A percentile compares a stretch with the other conserved stretches of the same genome.
These are phyloP conservation scores for Cercopithecus mona DNA, from an alignment of 2,113 vertebrate genomes.

Conservation along the genomic window DNA sequence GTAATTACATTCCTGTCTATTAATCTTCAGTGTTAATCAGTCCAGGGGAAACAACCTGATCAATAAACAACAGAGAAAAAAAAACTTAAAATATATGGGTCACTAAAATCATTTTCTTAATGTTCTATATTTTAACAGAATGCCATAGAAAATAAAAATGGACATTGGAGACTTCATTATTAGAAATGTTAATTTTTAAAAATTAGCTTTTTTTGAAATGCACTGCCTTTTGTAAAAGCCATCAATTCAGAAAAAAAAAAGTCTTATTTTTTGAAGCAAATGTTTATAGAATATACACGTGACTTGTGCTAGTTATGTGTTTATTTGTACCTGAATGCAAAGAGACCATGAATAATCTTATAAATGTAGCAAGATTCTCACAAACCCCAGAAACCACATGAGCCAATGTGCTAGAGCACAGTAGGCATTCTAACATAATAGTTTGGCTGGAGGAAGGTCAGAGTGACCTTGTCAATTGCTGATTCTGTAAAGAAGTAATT, in stretches of 20 bases:
- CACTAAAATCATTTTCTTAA: neutral
- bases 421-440: constrained; percentile 53
- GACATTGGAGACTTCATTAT: neutral
- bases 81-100: constrained; percentile 31
- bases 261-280: constrained; percentile 58
- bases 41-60: neutral
- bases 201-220: neutral
- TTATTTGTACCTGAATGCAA: constrained; percentile 57
- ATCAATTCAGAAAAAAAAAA: constrained; percentile 46
- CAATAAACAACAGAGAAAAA: constrained; percentile 22
- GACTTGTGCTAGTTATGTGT: constrained; percentile 74
- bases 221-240: neutral
- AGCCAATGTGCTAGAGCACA: constrained; percentile 54
- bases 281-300: constrained; percentile 63
- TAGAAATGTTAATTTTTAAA: constrained; percentile 34
- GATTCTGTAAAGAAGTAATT: constrained; percentile 6
- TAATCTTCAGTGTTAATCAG: constrained; percentile 29
- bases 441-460: constrained; percentile 73
- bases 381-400: neutral
- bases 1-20: constrained; percentile 28
- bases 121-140: neutral
- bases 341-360: constrained; percentile 72
- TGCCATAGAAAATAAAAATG: constrained; percentile 22
- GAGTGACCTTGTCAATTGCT: constrained; percentile 64
- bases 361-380: neutral